Percentiles rank a stretch among this genome's conserved stretches.
Evolutionary conservation across 2,113 vertebrate species (phyloP).

Genomic region (Tragelaphus strepsiceros): DNA sequence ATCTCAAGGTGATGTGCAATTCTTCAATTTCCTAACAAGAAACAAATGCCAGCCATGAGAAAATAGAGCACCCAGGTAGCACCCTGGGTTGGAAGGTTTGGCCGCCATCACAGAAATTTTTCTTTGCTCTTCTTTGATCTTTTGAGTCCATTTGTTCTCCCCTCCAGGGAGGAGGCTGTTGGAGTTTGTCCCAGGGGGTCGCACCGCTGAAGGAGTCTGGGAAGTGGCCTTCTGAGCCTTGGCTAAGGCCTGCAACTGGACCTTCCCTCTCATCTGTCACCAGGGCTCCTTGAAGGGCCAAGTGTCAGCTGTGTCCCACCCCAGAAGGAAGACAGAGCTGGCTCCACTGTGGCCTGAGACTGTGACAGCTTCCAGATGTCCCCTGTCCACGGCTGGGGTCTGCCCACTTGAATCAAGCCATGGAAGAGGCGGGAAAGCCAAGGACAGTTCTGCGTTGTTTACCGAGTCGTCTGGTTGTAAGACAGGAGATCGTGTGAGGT

Average conservation of each 20-base stretch:
- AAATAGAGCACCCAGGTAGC: fast-evolving
- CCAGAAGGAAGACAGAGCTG: neutral
- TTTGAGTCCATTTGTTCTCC: neutral
- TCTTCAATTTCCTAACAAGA: neutral
- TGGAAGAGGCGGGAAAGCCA: fast-evolving
- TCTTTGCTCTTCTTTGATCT: neutral
- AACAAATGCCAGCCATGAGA: fast-evolving
- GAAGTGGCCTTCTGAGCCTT: neutral
- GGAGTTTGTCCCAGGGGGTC: too few relatives aligned
- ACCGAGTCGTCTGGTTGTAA: neutral
- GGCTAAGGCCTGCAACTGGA: neutral
- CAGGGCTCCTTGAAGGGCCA: neutral
- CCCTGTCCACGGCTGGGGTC: neutral
- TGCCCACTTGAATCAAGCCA: neutral
- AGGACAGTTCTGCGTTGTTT: neutral
- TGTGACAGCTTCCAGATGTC: neutral
- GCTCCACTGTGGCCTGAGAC: neutral
- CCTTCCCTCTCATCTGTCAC: neutral
- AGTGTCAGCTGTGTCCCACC: fast-evolving
- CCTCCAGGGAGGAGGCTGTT: neutral
- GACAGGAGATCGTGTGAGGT: fast-evolving
- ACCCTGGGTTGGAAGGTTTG: fast-evolving
- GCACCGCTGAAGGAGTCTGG: fast-evolving
- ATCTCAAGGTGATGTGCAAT: neutral
- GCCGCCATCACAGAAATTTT: fast-evolving